phyloP scores from a whole-genome alignment of 2,797 vertebrate genomes.

The Vultur gryphus region DNA sequence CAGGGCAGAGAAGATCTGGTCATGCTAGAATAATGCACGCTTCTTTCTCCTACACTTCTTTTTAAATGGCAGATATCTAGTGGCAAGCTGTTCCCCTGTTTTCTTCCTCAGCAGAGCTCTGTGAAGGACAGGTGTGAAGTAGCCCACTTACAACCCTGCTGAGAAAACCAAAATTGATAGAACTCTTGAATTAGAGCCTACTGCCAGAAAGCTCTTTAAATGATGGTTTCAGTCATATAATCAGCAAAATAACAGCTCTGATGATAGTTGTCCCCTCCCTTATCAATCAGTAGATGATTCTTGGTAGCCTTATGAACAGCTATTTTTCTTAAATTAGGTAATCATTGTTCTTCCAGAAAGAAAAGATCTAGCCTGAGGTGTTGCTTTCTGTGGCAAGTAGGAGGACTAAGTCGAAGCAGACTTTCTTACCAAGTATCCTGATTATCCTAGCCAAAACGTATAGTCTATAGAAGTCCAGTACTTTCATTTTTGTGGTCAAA shows the following conservation, averaged over 20 bases:
- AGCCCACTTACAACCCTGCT: neutral
- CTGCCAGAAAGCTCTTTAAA: neutral
- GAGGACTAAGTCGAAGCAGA: neutral
- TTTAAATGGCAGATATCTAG: neutral
- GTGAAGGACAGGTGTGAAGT: neutral
- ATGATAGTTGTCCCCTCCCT: neutral
- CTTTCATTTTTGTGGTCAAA: neutral
- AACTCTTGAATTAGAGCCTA: neutral
- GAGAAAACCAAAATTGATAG: neutral
- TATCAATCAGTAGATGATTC: neutral
- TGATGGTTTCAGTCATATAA: neutral
- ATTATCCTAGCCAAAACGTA: neutral
- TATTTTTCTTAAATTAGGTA: neutral
- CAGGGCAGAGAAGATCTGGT: neutral
- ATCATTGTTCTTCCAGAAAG: neutral
- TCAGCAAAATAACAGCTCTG: neutral
- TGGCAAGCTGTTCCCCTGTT: neutral
- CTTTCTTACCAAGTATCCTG: neutral
- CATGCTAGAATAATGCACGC: neutral
- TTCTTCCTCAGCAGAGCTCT: neutral
- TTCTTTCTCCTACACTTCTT: neutral
- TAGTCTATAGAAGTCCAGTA: neutral
- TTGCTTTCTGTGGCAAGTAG: neutral
- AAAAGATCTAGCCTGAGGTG: neutral
- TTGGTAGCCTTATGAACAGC: neutral